A percentile compares a stretch with the other conserved stretches of the same genome.
These are phyloP conservation scores for Platyscapa corneri DNA, from an alignment of 1,140 invertebrate genomes.

Conservation along the genomic window DNA sequence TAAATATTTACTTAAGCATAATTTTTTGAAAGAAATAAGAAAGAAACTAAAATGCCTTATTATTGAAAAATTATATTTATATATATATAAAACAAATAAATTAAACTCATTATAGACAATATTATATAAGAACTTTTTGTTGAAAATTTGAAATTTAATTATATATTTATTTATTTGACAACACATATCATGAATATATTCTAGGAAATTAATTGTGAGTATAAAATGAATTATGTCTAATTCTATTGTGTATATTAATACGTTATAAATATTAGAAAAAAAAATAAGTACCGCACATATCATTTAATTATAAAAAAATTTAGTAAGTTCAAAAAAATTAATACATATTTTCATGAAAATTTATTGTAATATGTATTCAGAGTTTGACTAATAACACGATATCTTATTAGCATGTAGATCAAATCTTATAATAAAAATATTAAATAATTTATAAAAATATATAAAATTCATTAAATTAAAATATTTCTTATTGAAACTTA, in stretches of 20 bases:
- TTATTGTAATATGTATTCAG: no score
- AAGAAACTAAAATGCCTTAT: not conserved
- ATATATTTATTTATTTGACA: not conserved
- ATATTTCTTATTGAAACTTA: no score
- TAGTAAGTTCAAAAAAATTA: no score
- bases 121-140: not conserved
- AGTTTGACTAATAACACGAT: constrained; percentile 9
- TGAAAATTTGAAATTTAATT: not conserved
- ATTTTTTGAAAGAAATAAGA: not conserved
- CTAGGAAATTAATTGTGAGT: not conserved
- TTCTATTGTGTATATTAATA: not conserved
- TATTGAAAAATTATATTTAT: not conserved
- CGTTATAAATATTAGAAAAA: not conserved
- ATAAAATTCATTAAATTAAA: not conserved
- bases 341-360: no score
- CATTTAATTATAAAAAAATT: not conserved
- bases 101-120: not conserved
- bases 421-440: constrained; percentile 27
- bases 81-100: not conserved
- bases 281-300: not conserved
- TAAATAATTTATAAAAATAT: not conserved
- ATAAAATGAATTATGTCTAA: not conserved
- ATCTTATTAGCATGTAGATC: constrained; percentile 28
- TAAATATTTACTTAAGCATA: constrained; percentile 23
- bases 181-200: not conserved